phyloP scores from a whole-genome alignment of 2,797 vertebrate genomes.

The Cossypha dichroa region DNA sequence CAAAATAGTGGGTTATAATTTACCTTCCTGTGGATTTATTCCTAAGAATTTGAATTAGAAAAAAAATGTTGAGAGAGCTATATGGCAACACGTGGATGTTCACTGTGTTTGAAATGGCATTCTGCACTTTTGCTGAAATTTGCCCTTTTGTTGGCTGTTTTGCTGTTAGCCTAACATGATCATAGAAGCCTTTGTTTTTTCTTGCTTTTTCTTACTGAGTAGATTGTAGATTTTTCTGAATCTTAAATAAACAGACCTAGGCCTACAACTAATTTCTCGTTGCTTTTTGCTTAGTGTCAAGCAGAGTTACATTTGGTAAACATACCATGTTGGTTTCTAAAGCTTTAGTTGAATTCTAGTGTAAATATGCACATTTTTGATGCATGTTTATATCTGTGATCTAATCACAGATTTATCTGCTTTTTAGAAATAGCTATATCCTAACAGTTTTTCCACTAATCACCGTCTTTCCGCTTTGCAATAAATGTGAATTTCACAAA shows the following conservation, averaged over 20 bases:
- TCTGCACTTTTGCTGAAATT: conserved; percentile 65
- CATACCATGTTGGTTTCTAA: not conserved
- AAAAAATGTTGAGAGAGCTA: conserved; percentile 71
- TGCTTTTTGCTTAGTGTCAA: not conserved
- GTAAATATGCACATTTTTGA: not conserved
- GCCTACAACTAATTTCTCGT: not conserved
- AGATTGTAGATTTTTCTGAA: not conserved
- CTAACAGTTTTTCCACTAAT: not conserved
- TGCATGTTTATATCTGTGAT: not conserved
- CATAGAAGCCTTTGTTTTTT: conserved; percentile 28
- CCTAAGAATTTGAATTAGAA: not conserved
- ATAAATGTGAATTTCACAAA: not conserved
- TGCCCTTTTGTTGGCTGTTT: conserved; percentile 44
- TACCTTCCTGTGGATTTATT: not conserved
- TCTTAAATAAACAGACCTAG: not conserved
- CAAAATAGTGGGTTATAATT: not conserved
- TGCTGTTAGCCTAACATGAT: conserved; percentile 56
- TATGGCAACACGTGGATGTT: conserved; percentile 53
- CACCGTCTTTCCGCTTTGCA: not conserved
- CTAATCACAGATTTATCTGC: not conserved
- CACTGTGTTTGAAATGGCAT: conserved; percentile 64
- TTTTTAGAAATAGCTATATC: not conserved
- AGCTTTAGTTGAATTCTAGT: not conserved
- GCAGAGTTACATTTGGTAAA: not conserved
- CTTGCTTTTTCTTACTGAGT: conserved; percentile 11